Base-by-base conservation (phyloP, 2,113 vertebrate genomes). In the Clinocottus analis region DNA sequence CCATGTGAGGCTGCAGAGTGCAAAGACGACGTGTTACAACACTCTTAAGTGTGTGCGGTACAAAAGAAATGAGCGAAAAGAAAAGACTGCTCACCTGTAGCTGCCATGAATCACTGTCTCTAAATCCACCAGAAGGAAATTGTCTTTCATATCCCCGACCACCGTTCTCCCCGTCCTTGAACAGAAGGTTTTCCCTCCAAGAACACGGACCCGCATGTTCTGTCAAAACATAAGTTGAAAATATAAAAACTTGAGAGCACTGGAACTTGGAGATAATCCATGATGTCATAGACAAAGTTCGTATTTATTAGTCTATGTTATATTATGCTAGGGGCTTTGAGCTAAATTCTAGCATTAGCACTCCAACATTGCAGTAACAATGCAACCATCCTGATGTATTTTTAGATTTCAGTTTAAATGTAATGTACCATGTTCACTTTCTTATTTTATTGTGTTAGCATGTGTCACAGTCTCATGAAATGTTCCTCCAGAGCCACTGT, bases 101-200 rank as follows among this genome's bases (percentile, higher is more conserved):
- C 95, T 96, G 45, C 97, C 97, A 0, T 96, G 93, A 84, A 97
- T 93, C 74, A 96, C 96, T 1, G 90, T 93, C 66, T 95, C 86
- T 23, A 95, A 89, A 39, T 98, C 97, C 72, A 97, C 91, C 78
- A 98, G 77, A 23, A 97, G 70, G 59, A 97, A 98, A 66, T 96
- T 97, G 76, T 96, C 94, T 78, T 95, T 95, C 86, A 97, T 47
- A 5, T 89, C 87, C 39, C 97, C 97, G 0, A 90, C 93, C 81
- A 97, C 94, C 90, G 93, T 96, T 84, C 88, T 92, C 4, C 94
- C 90, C 27, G 85, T 75, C 58, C 92, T 93, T 3, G 95, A 95
- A 74, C 92, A 94, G 92, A 97, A 97, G 0, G 79, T 92, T 68
- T 95, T 96, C 69, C 97, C 97, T 29, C 77, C 83, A 31, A 96